Conservation (phyloP, 2,797 vertebrate species). For the Hirundo rustica region DNA sequence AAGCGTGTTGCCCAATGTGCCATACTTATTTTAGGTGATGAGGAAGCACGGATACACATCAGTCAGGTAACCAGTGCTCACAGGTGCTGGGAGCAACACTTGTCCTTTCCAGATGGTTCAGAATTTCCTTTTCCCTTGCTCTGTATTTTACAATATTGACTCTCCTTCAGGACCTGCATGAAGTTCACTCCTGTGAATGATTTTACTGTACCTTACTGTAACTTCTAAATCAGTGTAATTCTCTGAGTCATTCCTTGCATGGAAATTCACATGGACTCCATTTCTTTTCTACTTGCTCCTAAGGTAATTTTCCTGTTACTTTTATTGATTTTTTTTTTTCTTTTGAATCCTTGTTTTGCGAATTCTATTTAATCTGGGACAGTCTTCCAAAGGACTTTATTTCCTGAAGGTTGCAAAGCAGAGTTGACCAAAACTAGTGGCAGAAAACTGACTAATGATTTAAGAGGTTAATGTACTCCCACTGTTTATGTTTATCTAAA, state of each 20-base stretch:
- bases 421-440: not conserved
- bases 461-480: not conserved
- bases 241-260: not conserved
- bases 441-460: not conserved
- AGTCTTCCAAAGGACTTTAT: not conserved
- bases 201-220: not conserved
- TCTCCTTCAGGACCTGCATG: not conserved
- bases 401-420: not conserved
- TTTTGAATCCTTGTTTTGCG: not conserved
- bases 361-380: not conserved
- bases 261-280: not conserved
- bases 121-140: not conserved
- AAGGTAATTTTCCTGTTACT: not conserved
- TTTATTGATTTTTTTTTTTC: not conserved
- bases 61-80: not conserved
- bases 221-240: not conserved
- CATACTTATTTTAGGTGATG: not conserved
- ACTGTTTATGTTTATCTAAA: not conserved
- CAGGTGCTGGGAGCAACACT: not conserved
- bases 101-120: not conserved
- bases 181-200: not conserved
- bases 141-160: not conserved
- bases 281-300: not conserved
- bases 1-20: not conserved
- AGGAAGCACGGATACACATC: not conserved